A percentile compares a stretch with the other conserved stretches of the same genome.
These are phyloP conservation scores for Coboldia fuscipes DNA, from an alignment of 1,140 invertebrate species.

Conservation along the genomic window DNA sequence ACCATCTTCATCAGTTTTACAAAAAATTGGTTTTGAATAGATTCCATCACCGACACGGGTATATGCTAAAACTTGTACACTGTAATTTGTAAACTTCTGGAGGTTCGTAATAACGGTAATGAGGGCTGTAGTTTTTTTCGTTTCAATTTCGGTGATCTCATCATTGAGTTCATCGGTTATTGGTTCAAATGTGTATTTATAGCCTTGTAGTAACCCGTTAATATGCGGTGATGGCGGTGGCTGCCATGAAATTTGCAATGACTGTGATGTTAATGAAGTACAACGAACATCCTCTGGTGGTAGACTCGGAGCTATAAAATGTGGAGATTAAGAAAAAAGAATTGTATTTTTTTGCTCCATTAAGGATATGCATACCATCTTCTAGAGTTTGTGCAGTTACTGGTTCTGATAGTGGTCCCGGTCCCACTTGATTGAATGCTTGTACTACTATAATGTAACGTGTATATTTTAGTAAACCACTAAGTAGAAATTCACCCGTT, in stretches of 20 bases:
- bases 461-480: constrained; percentile 50
- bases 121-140: constrained; percentile 41
- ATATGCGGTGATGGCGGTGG: constrained; percentile 51
- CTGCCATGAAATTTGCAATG: constrained; percentile 63
- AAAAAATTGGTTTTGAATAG: constrained; percentile 41
- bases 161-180: constrained; percentile 24
- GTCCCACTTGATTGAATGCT: constrained; percentile 68
- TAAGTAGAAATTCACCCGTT: constrained; percentile 35
- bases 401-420: constrained; percentile 55
- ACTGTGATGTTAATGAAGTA: constrained; percentile 46
- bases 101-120: constrained; percentile 41
- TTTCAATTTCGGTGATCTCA: constrained; percentile 35
- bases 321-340: neutral
- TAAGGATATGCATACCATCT: constrained; percentile 34
- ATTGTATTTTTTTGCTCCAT: neutral
- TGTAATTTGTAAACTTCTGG: constrained; percentile 70
- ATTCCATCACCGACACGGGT: constrained; percentile 65
- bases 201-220: constrained; percentile 65
- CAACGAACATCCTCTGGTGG: constrained; percentile 52
- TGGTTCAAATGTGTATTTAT: constrained; percentile 52
- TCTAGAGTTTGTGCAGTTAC: constrained; percentile 56
- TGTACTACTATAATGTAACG: constrained; percentile 62
- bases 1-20: constrained; percentile 70
- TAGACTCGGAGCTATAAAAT: constrained; percentile 38
- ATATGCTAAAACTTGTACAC: constrained; percentile 58